Conservation (phyloP, 2,888 invertebrate genomes). For the Stenoptilia bipunctidactyla region DNA sequence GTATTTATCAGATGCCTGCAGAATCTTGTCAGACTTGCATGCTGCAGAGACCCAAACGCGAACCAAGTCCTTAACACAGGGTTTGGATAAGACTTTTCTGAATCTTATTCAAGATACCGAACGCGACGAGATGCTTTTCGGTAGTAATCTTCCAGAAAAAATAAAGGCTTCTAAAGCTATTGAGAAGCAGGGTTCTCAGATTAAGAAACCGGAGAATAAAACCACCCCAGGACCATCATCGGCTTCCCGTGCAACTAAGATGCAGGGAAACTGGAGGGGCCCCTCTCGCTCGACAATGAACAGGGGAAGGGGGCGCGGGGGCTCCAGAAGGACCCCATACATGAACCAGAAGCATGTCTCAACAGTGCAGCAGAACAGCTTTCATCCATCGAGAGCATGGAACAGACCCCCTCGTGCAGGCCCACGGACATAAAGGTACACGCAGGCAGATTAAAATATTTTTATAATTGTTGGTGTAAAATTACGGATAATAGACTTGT, state of each 20-base stretch:
- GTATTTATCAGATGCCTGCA: slow-evolving; percentile 9
- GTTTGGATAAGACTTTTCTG: slow-evolving; percentile 9
- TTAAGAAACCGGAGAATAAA: slow-evolving; percentile 6
- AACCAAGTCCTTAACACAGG: slow-evolving; percentile 5
- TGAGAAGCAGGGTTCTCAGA: slow-evolving; percentile 13
- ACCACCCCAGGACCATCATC: neutral
- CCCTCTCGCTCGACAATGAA: neutral
- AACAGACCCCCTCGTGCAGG: neutral
- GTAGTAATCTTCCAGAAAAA: slow-evolving; percentile 9
- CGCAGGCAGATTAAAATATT: neutral
- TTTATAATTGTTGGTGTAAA: neutral
- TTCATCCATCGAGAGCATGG: neutral
- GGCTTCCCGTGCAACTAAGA: neutral
- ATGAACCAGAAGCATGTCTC: neutral
- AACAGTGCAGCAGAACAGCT: neutral
- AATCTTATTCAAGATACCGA: slow-evolving; percentile 8
- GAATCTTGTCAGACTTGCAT: slow-evolving; percentile 10
- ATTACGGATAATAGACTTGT: neutral
- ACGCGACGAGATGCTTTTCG: slow-evolving; percentile 13
- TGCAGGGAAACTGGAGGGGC: neutral
- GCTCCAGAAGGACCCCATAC: neutral
- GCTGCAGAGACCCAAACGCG: slow-evolving; percentile 3
- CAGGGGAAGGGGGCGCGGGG: neutral
- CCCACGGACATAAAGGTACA: neutral
- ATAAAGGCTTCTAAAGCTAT: slow-evolving; percentile 14